Evolutionary conservation across 2,113 vertebrate genomes (phyloP), one percentile per base, ranked within the genome.

Genomic region (Microtus pennsylvanicus): DNA sequence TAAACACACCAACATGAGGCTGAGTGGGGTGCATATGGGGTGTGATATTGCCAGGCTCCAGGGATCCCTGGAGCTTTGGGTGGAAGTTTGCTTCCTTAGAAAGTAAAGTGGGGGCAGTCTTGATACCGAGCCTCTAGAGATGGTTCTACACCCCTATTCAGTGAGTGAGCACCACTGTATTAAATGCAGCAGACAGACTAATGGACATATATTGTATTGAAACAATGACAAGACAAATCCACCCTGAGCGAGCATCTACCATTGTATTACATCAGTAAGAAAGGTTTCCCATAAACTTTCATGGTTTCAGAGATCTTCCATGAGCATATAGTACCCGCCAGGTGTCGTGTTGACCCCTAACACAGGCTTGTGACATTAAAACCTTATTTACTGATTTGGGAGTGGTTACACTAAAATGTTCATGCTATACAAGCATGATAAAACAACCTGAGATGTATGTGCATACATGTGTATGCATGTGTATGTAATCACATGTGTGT

Each of bases 1-100:
- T 98, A 99, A 98, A 98, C 98, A 98, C 96, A 97, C 98, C 98
- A 98, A 98, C 98, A 98, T 96, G 97, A 98, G 98, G 95, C 97
- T 98, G 97, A 97, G 98, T 33, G 19, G 97, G 95, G 96, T 96
- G 98, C 98, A 87, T 90, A 95, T 92, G 93, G 96, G 97, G 95
- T 96, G 72, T 98, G 97, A 98, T 98, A 97, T 98, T 89, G 88
- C 94, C 97, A 97, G 98, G 89, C 94, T 98, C 74, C 10, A n/a
- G 95, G 96, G 91, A 92, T 94, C 97, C 98, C 98, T 88, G 92
- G 96, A 97, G 97, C 96, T 98, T 95, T 92, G 78, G 92, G 70
- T 90, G 82, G 92, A 76, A 69, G 95, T 97, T 97, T 89, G 82
- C 45, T 94, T 98, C 97, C 94, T 87, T 87, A 67, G 47, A 65